phyloP scores from a whole-genome alignment of 2,888 invertebrate species.

The Pardosa pseudoannulata region DNA sequence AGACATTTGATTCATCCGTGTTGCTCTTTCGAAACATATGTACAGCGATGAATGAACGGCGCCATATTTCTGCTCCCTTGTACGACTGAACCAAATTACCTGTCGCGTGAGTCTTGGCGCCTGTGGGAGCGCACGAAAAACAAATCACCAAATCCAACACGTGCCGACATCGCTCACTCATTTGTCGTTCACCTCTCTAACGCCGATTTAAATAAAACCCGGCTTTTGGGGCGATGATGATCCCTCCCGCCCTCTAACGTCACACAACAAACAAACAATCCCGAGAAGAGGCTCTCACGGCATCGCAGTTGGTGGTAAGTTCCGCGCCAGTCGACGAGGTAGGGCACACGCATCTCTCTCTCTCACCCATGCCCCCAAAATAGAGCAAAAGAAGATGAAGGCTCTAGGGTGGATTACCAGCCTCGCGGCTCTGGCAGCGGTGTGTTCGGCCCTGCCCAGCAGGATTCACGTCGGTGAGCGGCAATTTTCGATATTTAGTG shows the following conservation, averaged over 20 bases:
- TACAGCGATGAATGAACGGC: too few species aligned
- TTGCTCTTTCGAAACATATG: too few species aligned
- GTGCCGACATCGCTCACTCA: too few species aligned
- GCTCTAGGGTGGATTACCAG: slow-evolving; percentile 1
- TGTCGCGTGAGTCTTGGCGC: too few species aligned
- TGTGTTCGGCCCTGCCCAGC: slow-evolving; percentile 23
- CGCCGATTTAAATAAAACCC: too few species aligned
- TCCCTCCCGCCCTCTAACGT: slow-evolving; percentile 39
- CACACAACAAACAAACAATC: slow-evolving; percentile 25
- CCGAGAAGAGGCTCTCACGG: neutral
- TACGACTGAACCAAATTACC: too few species aligned
- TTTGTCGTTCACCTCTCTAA: too few species aligned
- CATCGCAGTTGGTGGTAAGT: slow-evolving; percentile 26
- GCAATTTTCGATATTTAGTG: neutral
- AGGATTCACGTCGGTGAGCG: slow-evolving; percentile 57
- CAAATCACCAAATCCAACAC: too few species aligned
- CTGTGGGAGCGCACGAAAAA: too few species aligned
- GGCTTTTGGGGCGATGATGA: neutral
- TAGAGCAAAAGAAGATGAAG: slow-evolving; percentile 3
- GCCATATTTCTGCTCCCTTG: too few species aligned
- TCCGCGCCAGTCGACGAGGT: neutral
- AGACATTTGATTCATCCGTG: too few species aligned
- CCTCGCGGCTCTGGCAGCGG: neutral
- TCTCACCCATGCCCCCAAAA: neutral
- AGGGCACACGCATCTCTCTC: too few species aligned